Percentiles rank a stretch among this genome's conserved stretches.
phyloP scores from a whole-genome alignment of 2,113 vertebrate genomes.

The Sula dactylatra region DNA sequence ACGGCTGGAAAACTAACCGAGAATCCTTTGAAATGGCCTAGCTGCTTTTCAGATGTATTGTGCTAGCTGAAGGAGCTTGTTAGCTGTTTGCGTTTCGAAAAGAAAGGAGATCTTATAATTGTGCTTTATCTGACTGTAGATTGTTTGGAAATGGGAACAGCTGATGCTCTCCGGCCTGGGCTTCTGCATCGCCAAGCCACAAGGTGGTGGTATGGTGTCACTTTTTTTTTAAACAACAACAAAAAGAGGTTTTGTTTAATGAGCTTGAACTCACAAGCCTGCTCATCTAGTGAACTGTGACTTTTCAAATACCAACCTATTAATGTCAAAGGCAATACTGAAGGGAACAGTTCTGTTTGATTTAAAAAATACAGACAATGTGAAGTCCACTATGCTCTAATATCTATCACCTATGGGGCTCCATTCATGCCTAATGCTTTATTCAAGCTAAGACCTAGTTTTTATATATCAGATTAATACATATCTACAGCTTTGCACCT shows the following conservation, averaged over 20 bases:
- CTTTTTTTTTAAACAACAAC: conserved; percentile 41
- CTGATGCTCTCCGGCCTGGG: neutral
- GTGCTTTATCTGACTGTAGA: neutral
- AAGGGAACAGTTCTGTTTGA: conserved; percentile 92
- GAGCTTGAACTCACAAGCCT: conserved; percentile 83
- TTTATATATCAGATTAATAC: conserved; percentile 87
- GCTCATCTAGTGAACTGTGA: conserved; percentile 85
- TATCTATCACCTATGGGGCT: conserved; percentile 91
- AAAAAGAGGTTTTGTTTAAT: conserved; percentile 87
- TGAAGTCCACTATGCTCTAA: conserved; percentile 93
- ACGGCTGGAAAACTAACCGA: neutral
- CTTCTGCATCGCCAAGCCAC: conserved; percentile 67
- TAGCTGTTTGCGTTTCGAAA: conserved; percentile 13
- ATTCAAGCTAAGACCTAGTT: conserved; percentile 82
- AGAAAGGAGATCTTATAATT: conserved; percentile 17
- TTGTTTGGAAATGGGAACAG: neutral
- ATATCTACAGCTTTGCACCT: conserved; percentile 85
- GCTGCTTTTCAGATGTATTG: neutral
- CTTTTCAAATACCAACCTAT: conserved; percentile 94
- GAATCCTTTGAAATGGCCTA: neutral
- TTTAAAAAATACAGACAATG: conserved; percentile 95
- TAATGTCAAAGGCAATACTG: conserved; percentile 97
- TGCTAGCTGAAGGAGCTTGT: neutral
- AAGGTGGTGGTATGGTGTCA: conserved; percentile 92
- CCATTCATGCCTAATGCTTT: conserved; percentile 89